Evolutionary conservation across 2,113 vertebrate species (phyloP).

Genomic region (Mobula hypostoma): DNA sequence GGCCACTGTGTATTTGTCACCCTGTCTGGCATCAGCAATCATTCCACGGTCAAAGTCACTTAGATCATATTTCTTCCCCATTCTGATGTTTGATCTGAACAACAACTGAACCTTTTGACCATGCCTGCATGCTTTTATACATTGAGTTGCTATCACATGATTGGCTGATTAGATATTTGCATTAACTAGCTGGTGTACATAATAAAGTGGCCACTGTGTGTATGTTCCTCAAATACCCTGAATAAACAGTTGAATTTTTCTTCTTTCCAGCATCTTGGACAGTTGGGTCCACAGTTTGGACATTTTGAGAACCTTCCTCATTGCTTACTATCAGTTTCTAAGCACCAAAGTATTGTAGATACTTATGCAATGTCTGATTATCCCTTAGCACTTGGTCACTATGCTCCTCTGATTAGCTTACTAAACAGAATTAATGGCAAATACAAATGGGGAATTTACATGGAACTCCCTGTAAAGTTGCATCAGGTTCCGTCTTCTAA

Average conservation of each 20-base stretch:
- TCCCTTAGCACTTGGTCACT: background rate
- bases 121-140: too few relatives aligned
- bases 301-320: background rate
- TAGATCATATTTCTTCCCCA: too few relatives aligned
- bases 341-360: background rate
- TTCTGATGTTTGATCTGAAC: too few relatives aligned
- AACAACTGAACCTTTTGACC: too few relatives aligned
- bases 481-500: background rate
- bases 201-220: too few relatives aligned
- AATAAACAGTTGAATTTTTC: background rate
- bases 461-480: background rate
- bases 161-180: too few relatives aligned
- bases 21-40: too few relatives aligned
- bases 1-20: too few relatives aligned
- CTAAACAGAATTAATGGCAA: background rate
- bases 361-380: background rate
- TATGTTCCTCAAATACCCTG: background rate
- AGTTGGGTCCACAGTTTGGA: background rate
- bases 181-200: too few relatives aligned
- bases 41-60: too few relatives aligned
- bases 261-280: background rate
- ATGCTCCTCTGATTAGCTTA: background rate
- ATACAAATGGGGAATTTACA: background rate
- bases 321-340: background rate
- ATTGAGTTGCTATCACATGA: too few relatives aligned